Conservation (phyloP, 2,888 invertebrate species). For the Ormyrus nitidulus region DNA sequence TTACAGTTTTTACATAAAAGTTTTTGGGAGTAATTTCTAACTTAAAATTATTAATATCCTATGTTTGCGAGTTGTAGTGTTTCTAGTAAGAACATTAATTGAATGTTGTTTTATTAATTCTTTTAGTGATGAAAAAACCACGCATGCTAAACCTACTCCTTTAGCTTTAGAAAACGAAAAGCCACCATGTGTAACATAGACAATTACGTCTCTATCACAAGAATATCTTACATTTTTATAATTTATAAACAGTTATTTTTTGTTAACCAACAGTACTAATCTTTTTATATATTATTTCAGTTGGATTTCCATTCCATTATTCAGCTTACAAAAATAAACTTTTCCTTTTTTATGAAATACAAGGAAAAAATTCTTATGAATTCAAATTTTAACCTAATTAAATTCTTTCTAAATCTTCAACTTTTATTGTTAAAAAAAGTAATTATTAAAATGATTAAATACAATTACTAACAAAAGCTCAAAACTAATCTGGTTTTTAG, state of each 20-base stretch:
- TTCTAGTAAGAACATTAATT: slow-evolving; percentile 80
- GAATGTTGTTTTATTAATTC: slow-evolving; percentile 74
- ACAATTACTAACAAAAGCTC: not conserved
- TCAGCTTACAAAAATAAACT: slow-evolving; percentile 7
- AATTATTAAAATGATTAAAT: not conserved
- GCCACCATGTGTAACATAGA: slow-evolving; percentile 84
- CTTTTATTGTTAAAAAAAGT: not conserved
- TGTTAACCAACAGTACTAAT: not conserved
- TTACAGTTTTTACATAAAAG: no score
- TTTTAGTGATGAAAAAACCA: slow-evolving; percentile 78
- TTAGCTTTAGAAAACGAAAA: slow-evolving; percentile 84
- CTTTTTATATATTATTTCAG: slow-evolving; percentile 5
- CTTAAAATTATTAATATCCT: slow-evolving; percentile 77
- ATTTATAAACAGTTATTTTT: slow-evolving; percentile 1
- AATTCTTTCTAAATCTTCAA: no score
- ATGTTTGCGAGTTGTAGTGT: slow-evolving; percentile 82
- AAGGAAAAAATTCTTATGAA: not conserved
- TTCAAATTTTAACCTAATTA: not conserved
- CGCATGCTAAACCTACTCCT: slow-evolving; percentile 85
- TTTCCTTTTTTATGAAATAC: not conserved
- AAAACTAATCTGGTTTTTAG: not conserved
- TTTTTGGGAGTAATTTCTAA: no score
- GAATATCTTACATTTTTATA: slow-evolving; percentile 79
- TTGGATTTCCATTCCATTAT: not conserved
- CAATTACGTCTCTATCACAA: slow-evolving; percentile 83